Conservation (phyloP, 2,888 invertebrate genomes). For the Drosophila gaucha region DNA sequence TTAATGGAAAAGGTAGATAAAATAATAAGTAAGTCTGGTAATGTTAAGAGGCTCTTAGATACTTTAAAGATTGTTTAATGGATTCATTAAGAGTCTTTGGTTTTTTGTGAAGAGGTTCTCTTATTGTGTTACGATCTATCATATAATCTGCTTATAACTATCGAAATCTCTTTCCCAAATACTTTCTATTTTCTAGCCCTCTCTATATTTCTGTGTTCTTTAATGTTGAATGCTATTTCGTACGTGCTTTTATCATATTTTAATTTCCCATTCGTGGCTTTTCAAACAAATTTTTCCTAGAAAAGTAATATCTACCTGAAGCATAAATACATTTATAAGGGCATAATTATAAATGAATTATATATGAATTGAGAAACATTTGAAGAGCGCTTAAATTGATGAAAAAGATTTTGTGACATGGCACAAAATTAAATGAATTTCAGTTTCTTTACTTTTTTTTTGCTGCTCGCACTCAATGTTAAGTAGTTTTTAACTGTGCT, state of each 20-base stretch:
- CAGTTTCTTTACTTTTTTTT: background rate
- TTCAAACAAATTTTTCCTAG: background rate
- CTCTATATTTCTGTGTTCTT: background rate
- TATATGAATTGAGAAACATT: background rate
- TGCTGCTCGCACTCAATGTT: constrained; percentile 9
- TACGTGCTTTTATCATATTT: background rate
- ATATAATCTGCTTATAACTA: too few species aligned
- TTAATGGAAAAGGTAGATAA: background rate
- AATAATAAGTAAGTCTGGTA: background rate
- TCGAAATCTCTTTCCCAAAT: background rate
- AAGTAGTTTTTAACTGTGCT: constrained; percentile 4
- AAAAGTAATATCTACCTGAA: background rate
- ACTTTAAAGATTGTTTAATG: background rate
- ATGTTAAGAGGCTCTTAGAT: background rate
- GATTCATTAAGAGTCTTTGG: too few species aligned
- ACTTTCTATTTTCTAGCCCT: too few species aligned
- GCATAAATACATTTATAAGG: too few species aligned
- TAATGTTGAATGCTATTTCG: background rate
- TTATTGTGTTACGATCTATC: too few species aligned
- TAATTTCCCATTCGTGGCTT: constrained; percentile 3
- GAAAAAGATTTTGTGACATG: background rate
- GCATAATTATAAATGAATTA: background rate
- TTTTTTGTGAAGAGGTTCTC: too few species aligned
- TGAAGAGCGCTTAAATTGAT: constrained; percentile 7
- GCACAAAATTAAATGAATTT: constrained; percentile 7